These are phyloP conservation scores for Cacatua alba DNA, from an alignment of 2,113 vertebrate genomes.

Conservation along the genomic window DNA sequence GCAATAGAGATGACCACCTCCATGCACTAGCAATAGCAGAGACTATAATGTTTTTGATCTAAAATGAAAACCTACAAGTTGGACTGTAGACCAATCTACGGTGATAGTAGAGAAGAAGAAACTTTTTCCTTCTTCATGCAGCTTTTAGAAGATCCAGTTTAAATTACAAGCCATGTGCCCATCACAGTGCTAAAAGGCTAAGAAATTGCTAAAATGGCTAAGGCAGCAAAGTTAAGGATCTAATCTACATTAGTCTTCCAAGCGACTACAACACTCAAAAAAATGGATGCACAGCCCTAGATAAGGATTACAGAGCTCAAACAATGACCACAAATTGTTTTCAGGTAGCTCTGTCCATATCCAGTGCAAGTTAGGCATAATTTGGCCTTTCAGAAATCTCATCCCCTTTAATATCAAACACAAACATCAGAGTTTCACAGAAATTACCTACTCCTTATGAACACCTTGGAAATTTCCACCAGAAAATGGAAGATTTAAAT, in stretches of 20 bases:
- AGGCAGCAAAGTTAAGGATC: neutral
- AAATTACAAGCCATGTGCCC: neutral
- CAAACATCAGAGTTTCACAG: neutral
- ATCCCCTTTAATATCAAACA: neutral
- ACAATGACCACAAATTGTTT: rapidly evolving
- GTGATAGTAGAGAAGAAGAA: neutral
- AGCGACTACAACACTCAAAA: neutral
- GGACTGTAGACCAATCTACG: neutral
- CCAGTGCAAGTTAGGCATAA: neutral
- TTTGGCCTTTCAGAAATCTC: neutral
- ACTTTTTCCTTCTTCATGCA: neutral
- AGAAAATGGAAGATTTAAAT: neutral
- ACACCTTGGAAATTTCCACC: neutral
- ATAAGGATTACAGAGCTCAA: neutral
- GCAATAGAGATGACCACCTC: neutral
- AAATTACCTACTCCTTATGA: neutral
- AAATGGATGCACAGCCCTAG: neutral
- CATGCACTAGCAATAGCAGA: neutral
- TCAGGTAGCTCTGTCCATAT: neutral
- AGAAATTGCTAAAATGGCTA: neutral
- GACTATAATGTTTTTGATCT: neutral
- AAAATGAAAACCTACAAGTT: neutral
- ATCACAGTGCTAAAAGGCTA: neutral
- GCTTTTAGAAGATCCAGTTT: neutral
- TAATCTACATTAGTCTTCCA: neutral